A percentile compares a stretch with the other conserved stretches of the same genome.
These are phyloP conservation scores for Ctenopoma multispine DNA, from an alignment of 2,797 vertebrate species.

Conservation along the genomic window DNA sequence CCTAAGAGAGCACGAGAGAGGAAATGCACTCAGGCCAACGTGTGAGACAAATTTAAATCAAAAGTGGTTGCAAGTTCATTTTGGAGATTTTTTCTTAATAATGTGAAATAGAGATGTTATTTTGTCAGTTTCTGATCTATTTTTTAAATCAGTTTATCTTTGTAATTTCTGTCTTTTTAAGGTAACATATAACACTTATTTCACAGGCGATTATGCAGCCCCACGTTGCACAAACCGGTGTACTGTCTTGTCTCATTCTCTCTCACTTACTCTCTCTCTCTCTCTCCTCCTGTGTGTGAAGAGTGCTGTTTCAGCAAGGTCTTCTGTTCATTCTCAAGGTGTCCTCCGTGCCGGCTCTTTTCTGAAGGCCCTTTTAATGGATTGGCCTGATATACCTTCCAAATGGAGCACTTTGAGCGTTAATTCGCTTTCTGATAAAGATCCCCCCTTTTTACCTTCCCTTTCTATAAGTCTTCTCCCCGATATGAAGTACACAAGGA, in stretches of 20 bases:
- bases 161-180: slow-evolving; percentile 45
- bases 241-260: slow-evolving; percentile 18
- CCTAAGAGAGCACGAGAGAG: neutral
- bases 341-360: slow-evolving; percentile 94
- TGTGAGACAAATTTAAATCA: slow-evolving; percentile 2
- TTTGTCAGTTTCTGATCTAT: slow-evolving; percentile 34
- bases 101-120: slow-evolving; percentile 9
- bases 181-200: slow-evolving; percentile 90
- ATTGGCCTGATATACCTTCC: slow-evolving; percentile 99
- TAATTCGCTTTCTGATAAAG: slow-evolving; percentile 99
- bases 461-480: slow-evolving; percentile 98
- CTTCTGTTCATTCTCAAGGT: slow-evolving; percentile 99
- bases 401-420: slow-evolving; percentile 99
- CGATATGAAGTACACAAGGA: slow-evolving; percentile 98
- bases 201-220: slow-evolving; percentile 89
- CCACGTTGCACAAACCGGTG: slow-evolving; percentile 57
- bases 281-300: slow-evolving; percentile 82
- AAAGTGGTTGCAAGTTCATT: neutral
- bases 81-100: slow-evolving; percentile 1
- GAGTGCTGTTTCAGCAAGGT: slow-evolving; percentile 99
- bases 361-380: slow-evolving; percentile 98
- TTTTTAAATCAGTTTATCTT: slow-evolving; percentile 20
- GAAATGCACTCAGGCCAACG: slow-evolving; percentile 8
- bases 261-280: slow-evolving; percentile 36
- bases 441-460: slow-evolving; percentile 88